phyloP scores from a whole-genome alignment of 2,888 invertebrate genomes.

The Papilio gigon region DNA sequence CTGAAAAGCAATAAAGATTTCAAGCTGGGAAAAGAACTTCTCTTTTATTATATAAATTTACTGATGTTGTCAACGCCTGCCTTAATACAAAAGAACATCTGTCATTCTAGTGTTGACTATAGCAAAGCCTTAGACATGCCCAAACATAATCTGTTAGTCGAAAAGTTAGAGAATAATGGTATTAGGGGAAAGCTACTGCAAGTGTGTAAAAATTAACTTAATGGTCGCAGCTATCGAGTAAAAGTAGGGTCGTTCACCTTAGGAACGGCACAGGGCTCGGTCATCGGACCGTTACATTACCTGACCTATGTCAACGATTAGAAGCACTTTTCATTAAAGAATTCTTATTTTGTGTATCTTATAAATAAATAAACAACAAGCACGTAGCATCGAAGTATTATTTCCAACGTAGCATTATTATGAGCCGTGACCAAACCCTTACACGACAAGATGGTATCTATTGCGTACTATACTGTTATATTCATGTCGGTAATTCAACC shows the following conservation, averaged over 20 bases:
- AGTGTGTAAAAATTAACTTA: not conserved
- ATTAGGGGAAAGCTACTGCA: no score
- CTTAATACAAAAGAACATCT: slow-evolving; percentile 27
- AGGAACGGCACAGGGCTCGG: slow-evolving; percentile 44
- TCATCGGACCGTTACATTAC: slow-evolving; percentile 42
- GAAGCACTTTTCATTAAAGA: no score
- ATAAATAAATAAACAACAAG: no score
- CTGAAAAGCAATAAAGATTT: slow-evolving; percentile 9
- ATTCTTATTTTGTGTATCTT: no score
- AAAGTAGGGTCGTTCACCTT: slow-evolving; percentile 7
- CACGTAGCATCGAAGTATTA: no score
- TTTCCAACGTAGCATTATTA: no score
- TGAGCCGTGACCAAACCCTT: not conserved
- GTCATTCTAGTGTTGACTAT: slow-evolving; percentile 15
- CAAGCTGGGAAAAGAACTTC: slow-evolving; percentile 34
- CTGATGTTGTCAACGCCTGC: slow-evolving; percentile 15
- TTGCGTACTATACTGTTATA: not conserved
- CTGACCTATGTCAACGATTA: slow-evolving; percentile 44
- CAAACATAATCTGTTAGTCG: not conserved
- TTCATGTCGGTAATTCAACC: not conserved
- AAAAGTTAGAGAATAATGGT: not conserved
- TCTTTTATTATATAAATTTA: slow-evolving; percentile 23
- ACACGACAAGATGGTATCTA: not conserved
- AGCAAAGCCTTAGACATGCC: not conserved
- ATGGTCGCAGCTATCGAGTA: not conserved